Evolutionary conservation across 1,140 invertebrate species (phyloP), one percentile per base, ranked within the genome.

Genomic region (Orius insidiosus): DNA sequence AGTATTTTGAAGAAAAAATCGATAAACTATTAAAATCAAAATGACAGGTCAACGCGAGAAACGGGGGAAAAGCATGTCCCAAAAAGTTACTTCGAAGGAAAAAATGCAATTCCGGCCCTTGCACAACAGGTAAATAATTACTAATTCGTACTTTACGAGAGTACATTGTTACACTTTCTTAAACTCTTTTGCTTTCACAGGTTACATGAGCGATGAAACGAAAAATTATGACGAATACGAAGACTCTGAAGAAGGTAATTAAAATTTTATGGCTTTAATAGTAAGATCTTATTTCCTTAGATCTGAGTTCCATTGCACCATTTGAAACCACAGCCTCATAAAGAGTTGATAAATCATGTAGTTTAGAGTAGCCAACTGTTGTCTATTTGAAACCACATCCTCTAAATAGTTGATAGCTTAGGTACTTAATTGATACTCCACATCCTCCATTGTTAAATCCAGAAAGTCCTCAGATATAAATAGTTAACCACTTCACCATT

Each of bases 51-150:
- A 36, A 69, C 3, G 67, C 76, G 1, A 61, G 67, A 48, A 78
- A 80, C 54, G 77, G 76, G 0, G 82, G 82, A 5, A 71, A 69
- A 51, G 62, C 58, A 2, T 86, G 83, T 58, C 78, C 78, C 1
- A 68, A 64, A 48, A 72, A 71, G 52, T 52, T 75, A 39, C 54
- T 66, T 0, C 64, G 64, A 39, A 66, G 56, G 52, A 68, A 62
- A 55, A 68, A 65, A 48, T 74, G 72, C 48, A 64, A 47, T 31
- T 9, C 30, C 14, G 38, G 51, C 2, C 47, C 33, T 10, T 52
- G 51, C 24, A 24, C 40, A 16, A 34, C 31, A 33, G 35, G 24
- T 47, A 9, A 13, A 40, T n/a, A n/a, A 40, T 15, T 18, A 40
- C 16, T 36, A 36, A 36, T 15, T 4, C n/a, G 3, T 36, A 36